Evolutionary conservation across 2,113 vertebrate species (phyloP), one percentile per base, ranked within the genome.

Genomic region (Pavo muticus): DNA sequence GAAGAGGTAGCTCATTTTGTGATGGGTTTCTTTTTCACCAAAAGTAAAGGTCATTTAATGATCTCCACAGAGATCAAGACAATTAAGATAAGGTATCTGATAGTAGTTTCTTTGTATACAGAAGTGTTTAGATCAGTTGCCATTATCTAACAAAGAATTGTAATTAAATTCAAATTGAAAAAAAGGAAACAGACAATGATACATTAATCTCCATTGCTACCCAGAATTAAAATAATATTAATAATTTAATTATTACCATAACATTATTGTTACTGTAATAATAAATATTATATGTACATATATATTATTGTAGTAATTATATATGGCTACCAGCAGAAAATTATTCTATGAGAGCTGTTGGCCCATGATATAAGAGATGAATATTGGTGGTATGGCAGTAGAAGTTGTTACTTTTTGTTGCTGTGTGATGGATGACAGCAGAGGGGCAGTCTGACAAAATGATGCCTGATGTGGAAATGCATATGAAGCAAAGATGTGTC

Each of bases 261-360:
- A 30, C 27, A 54, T 54, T 54, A 54, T 52, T 27, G 29, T 54
- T 54, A 29, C 27, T 30, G 15, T 30, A 54, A 30, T 54, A 54
- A 16, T 54, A 29, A 10, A 29, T 29, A 29, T 29, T 54, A 54
- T 54, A 54, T 54, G 52, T 17, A 30, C 27, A 54, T 30, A 17
- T 54, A 54, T 29, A 9, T 17, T 54, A 27, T 29, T 52, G 17
- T 54, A 54, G 47, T 74, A 84, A 94, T 84, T 64, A 84, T 45
- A 39, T 57, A 60, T 75, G 29, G 82, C 40, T 88, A 91, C 79
- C 15, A 84, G 37, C n/a, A 90, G 44, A 91, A 90, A 91, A 75
- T 75, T 84, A 68, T 74, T 86, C 79, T 54, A 6, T 54, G 52
- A 54, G 52, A 15, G 52, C 15, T 30, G 27, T 17, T 54, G 52